Evolutionary conservation across 1,140 invertebrate species (phyloP).

Genomic region (Archivesica marissinica): DNA sequence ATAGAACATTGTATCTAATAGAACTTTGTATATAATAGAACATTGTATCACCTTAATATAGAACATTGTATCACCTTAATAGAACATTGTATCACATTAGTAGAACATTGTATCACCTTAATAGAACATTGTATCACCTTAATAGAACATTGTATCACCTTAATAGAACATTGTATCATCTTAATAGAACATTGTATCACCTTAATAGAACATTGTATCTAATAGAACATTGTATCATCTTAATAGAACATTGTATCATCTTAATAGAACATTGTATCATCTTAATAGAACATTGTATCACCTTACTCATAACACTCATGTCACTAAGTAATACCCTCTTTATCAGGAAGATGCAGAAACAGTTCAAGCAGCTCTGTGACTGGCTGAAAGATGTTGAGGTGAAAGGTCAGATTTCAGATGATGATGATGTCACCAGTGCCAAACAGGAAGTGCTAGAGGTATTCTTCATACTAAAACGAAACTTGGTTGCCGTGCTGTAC

Average conservation of each 20-base stretch:
- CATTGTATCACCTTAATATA: too few species aligned
- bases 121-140: too few species aligned
- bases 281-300: not conserved
- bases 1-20: too few species aligned
- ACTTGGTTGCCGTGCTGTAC: not conserved
- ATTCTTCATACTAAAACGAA: not conserved
- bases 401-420: slow-evolving; percentile 46
- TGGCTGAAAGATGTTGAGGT: slow-evolving; percentile 55
- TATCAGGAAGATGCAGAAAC: slow-evolving; percentile 63
- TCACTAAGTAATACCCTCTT: not conserved
- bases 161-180: not conserved
- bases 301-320: not conserved
- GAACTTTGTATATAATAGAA: too few species aligned
- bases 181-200: not conserved
- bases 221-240: not conserved
- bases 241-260: not conserved
- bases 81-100: too few species aligned
- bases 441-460: slow-evolving; percentile 66
- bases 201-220: not conserved
- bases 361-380: slow-evolving; percentile 62
- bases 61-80: too few species aligned
- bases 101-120: too few species aligned
- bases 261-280: not conserved
- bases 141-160: too few species aligned
- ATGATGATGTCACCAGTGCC: slow-evolving; percentile 62